Evolutionary conservation across 2,797 vertebrate genomes (phyloP).

Genomic region (Sparus aurata): DNA sequence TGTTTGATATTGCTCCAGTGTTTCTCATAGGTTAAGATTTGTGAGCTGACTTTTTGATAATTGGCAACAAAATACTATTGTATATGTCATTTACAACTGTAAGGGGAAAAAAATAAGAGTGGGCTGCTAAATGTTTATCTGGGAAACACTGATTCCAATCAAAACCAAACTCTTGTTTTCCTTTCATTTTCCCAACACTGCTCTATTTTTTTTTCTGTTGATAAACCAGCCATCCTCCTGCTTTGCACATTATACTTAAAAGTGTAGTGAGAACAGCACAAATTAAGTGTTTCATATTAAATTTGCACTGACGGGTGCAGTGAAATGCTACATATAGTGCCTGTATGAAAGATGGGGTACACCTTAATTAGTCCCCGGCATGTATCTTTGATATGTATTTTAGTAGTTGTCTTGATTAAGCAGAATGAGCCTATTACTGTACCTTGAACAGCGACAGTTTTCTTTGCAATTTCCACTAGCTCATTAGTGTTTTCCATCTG

Average conservation of each 20-base stretch:
- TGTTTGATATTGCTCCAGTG: constrained; percentile 25
- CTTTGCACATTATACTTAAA: constrained; percentile 21
- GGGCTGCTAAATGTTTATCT: background rate
- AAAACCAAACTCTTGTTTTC: constrained; percentile 9
- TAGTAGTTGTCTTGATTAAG: background rate
- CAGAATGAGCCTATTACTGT: background rate
- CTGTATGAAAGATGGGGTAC: background rate
- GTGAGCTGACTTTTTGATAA: background rate
- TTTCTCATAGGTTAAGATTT: constrained; percentile 2
- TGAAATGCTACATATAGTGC: background rate
- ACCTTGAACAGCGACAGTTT: background rate
- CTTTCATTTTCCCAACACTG: constrained; percentile 11
- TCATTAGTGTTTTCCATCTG: background rate
- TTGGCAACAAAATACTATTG: background rate
- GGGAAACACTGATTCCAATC: constrained; percentile 35
- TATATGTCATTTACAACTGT: background rate
- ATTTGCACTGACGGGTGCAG: background rate
- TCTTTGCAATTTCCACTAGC: background rate
- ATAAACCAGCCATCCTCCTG: constrained; percentile 10
- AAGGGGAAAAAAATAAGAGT: too few relatives aligned
- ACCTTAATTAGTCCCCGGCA: background rate
- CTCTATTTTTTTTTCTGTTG: constrained; percentile 21
- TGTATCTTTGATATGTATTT: constrained; percentile 1
- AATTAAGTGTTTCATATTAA: background rate
- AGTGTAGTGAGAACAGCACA: background rate